phyloP scores from a whole-genome alignment of 2,888 invertebrate genomes.

The Fragum sueziense region DNA sequence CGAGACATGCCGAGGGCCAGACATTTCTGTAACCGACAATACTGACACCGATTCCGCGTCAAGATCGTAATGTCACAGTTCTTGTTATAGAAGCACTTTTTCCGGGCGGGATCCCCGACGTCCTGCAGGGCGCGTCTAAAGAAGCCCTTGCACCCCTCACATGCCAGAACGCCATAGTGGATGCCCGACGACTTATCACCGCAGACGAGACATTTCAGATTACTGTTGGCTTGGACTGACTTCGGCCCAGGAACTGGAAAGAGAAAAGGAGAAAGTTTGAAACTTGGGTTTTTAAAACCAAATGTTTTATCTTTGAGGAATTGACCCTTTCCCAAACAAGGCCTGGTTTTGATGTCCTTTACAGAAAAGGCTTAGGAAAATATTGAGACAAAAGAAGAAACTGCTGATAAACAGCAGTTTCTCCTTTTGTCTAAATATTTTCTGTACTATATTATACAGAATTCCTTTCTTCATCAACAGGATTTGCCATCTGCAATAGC shows the following conservation, averaged over 20 bases:
- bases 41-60: slow-evolving; percentile 80
- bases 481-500: no score
- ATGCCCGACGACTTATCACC: slow-evolving; percentile 82
- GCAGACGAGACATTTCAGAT: slow-evolving; percentile 80
- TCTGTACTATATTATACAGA: no score
- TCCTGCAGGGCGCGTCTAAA: slow-evolving; percentile 81
- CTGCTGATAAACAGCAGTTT: no score
- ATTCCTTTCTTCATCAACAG: no score
- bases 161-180: slow-evolving; percentile 82
- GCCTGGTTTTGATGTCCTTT: no score
- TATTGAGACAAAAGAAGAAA: no score
- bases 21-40: slow-evolving; percentile 80
- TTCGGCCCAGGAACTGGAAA: slow-evolving; percentile 57
- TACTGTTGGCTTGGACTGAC: slow-evolving; percentile 60
- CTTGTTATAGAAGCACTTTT: slow-evolving; percentile 82
- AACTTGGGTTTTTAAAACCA: no score
- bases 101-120: slow-evolving; percentile 81
- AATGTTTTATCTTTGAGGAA: no score
- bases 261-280: neutral
- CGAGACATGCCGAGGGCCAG: slow-evolving; percentile 80
- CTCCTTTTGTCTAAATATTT: no score
- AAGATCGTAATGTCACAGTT: slow-evolving; percentile 82
- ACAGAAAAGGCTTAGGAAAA: no score
- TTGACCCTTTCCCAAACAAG: no score
- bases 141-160: slow-evolving; percentile 82